Conservation (phyloP, 2,113 vertebrate species). For the Dasyprocta punctata region DNA sequence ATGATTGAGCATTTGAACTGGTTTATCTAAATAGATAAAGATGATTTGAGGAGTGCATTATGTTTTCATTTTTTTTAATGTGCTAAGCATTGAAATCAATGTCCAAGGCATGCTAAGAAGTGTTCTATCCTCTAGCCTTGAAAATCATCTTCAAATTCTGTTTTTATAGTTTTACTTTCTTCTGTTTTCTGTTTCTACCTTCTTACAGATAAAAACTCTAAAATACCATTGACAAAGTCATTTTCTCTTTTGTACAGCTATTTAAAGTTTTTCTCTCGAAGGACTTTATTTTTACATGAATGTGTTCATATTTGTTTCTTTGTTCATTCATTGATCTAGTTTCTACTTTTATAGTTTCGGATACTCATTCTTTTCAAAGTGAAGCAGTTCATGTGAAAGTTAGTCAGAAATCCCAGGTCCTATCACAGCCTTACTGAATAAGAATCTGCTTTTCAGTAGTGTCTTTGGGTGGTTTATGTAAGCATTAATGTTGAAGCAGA, state of each 20-base stretch:
- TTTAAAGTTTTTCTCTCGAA: background rate
- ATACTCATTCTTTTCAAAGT: background rate
- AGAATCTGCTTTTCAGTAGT: background rate
- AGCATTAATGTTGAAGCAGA: background rate
- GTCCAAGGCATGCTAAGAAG: background rate
- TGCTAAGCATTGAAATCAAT: background rate
- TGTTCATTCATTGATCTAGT: background rate
- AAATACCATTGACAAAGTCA: background rate
- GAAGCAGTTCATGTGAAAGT: background rate
- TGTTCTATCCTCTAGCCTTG: rapidly evolving
- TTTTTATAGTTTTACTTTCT: background rate
- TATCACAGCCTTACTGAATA: background rate
- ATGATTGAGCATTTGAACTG: background rate
- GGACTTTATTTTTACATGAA: background rate
- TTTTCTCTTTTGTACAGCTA: background rate
- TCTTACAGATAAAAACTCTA: background rate
- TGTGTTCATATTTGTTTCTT: background rate
- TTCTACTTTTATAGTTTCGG: background rate
- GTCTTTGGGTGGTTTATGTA: background rate
- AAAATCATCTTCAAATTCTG: background rate
- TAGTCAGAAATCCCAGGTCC: background rate
- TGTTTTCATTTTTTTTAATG: background rate
- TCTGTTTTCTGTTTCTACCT: background rate
- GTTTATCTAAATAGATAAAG: slow-evolving; percentile 17
- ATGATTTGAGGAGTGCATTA: background rate